Evolutionary conservation across 2,888 invertebrate genomes (phyloP).

Genomic region (Cyclophora albipunctata): DNA sequence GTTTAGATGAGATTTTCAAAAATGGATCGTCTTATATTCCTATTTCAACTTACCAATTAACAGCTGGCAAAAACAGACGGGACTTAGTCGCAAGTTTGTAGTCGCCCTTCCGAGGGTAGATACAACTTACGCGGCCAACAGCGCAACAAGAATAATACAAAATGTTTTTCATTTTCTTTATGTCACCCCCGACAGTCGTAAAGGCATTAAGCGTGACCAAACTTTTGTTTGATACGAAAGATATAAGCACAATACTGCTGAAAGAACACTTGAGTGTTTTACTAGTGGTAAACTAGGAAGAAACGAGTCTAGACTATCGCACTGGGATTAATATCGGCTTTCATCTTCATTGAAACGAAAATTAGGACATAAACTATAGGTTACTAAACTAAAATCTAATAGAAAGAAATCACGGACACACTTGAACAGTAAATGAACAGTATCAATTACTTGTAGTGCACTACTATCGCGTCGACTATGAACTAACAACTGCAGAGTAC

Average conservation of each 20-base stretch:
- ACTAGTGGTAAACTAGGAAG: conserved; percentile 3
- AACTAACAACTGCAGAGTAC: conserved; percentile 56
- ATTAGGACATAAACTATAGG: no score
- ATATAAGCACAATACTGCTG: conserved; percentile 51
- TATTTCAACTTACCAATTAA: neutral
- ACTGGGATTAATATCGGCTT: no score
- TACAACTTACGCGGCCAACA: conserved; percentile 67
- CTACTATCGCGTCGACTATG: conserved; percentile 49
- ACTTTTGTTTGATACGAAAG: conserved; percentile 77
- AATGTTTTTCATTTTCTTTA: conserved; percentile 93
- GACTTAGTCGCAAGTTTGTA: conserved; percentile 26
- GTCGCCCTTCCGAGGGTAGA: conserved; percentile 51
- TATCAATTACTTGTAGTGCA: conserved; percentile 57
- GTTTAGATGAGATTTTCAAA: neutral
- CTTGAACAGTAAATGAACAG: conserved; percentile 53
- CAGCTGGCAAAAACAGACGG: neutral
- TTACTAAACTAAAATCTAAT: no score
- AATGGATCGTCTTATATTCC: no score
- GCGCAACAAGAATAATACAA: conserved; percentile 77
- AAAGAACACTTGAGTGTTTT: conserved; percentile 6
- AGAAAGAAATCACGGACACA: conserved; percentile 34
- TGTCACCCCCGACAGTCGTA: conserved; percentile 89
- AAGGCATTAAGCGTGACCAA: conserved; percentile 92
- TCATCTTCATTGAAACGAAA: no score
- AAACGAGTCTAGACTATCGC: neutral